A percentile compares a stretch with the other conserved stretches of the same genome.
These are phyloP conservation scores for Anhinga anhinga DNA, from an alignment of 2,113 vertebrate genomes.

Conservation along the genomic window DNA sequence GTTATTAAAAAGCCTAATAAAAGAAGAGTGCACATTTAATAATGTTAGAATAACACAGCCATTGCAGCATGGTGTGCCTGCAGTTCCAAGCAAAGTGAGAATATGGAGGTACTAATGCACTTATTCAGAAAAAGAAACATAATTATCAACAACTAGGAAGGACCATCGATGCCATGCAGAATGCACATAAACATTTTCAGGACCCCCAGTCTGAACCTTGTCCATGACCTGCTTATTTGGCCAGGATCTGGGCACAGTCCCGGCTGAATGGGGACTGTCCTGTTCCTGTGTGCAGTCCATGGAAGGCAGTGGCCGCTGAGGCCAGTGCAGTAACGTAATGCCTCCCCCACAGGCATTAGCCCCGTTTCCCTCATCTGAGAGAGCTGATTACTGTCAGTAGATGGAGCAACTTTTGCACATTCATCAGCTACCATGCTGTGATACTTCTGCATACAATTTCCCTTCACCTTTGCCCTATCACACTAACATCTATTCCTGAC, in stretches of 20 bases:
- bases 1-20: slow-evolving; percentile 83
- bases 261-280: accelerated
- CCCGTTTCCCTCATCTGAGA: neutral
- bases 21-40: slow-evolving; percentile 82
- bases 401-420: neutral
- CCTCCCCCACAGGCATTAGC: neutral
- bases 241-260: neutral
- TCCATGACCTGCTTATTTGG: neutral
- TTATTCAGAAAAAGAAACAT: slow-evolving; percentile 44
- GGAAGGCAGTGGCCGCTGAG: neutral
- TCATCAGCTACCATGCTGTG: neutral
- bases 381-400: neutral
- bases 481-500: neutral
- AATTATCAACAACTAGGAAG: slow-evolving; percentile 66
- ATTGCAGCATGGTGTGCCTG: slow-evolving; percentile 56
- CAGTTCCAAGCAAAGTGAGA: slow-evolving; percentile 61
- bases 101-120: slow-evolving; percentile 49
- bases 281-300: neutral
- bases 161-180: slow-evolving; percentile 8
- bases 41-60: slow-evolving; percentile 75
- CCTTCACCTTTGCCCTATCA: neutral
- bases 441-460: neutral
- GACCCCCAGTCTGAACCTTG: neutral
- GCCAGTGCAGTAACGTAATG: neutral
- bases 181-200: slow-evolving; percentile 1